Base-by-base conservation (phyloP, 2,113 vertebrate species). In the Euleptes europaea region DNA sequence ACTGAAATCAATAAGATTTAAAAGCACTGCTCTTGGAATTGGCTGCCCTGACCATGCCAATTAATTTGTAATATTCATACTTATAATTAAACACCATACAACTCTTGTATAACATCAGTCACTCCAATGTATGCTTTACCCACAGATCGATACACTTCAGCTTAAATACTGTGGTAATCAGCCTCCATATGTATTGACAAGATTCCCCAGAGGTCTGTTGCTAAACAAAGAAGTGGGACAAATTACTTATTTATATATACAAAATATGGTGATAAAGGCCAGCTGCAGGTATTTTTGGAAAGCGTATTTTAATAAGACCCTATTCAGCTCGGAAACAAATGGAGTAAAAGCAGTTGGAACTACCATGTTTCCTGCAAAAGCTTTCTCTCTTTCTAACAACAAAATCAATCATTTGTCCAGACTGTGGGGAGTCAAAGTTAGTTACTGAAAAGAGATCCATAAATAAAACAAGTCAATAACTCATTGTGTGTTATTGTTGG, bases 401-500 rank as follows among this genome's bases (percentile, higher is more conserved):
- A 89, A 97, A 97, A 97, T 98, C 97, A 97, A 97, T 98, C 97
- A 97, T 97, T 97, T 97, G 96, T 97, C 96, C 95, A 96, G 96
- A 96, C 94, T 96, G 95, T 96, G 95, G 94, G 96, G 96, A 97
- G 96, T 97, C 96, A 96, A 95, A 96, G 95, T 95, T 95, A 96
- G 96, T 96, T 96, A 95, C 96, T 97, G 97, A 97, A 97, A 97
- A 96, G 96, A 96, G 93, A 93, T 94, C 95, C 95, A 95, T 95
- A 96, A 95, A 97, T 96, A 97, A 85, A 97, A 97, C 97, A 97
- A 97, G 97, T 98, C 97, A 97, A 97, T 97, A 98, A 98, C 96
- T 97, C 96, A 98, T 97, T 97, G 96, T 97, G 96, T 96, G 95
- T 95, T 93, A 96, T 97, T 97, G 97, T 97, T 90, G 90, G 90